phyloP scores from a whole-genome alignment of 2,113 vertebrate species.

The Hydrochoerus hydrochaeris region DNA sequence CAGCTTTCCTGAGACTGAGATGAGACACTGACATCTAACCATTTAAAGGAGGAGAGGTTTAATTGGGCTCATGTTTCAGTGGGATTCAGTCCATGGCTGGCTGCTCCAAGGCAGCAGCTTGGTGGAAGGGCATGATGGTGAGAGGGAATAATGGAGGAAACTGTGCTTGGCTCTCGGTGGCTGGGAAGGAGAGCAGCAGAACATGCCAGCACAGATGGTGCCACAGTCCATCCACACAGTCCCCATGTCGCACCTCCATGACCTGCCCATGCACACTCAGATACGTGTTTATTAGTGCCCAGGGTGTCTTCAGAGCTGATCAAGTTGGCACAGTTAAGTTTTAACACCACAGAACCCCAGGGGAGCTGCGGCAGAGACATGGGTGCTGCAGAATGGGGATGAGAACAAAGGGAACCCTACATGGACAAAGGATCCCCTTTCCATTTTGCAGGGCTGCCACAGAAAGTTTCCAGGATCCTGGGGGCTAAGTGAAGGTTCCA shows the following conservation, averaged over 20 bases:
- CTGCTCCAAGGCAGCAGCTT: not conserved
- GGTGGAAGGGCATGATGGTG: not conserved
- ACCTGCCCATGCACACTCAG: not conserved
- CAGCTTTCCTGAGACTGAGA: not conserved
- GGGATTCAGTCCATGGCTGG: not conserved
- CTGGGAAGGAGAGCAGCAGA: not conserved
- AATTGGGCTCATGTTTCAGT: not conserved
- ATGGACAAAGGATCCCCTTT: accelerated
- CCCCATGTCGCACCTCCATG: not conserved
- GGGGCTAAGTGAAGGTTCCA: not conserved
- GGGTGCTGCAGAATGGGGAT: not conserved
- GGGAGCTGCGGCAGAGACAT: not conserved
- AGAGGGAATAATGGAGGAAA: not conserved
- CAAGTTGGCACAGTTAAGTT: not conserved
- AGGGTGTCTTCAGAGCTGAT: not conserved
- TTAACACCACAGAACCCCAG: not conserved
- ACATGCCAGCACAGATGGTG: not conserved
- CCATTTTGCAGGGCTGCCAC: not conserved
- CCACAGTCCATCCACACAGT: not conserved
- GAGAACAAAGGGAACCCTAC: accelerated
- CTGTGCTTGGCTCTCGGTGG: too few species aligned
- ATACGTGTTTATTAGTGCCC: not conserved
- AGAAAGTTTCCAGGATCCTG: not conserved
- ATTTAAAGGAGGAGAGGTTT: not conserved
- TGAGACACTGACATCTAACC: not conserved